A percentile compares a stretch with the other conserved stretches of the same genome.
Evolutionary conservation across 2,113 vertebrate species (phyloP).

Genomic region (Carassius gibelio): DNA sequence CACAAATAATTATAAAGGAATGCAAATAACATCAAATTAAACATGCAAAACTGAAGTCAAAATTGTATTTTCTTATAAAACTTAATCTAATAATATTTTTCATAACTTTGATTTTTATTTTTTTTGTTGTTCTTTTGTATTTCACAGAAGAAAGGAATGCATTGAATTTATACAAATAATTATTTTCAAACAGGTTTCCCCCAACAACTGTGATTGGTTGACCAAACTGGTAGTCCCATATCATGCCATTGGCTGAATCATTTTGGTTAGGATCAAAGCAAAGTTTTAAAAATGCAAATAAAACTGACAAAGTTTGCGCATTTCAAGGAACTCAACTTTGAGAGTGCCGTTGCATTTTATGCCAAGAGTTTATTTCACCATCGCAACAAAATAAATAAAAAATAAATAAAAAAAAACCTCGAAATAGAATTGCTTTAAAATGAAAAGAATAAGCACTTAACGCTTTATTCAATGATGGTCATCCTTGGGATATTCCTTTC

Average conservation of each 20-base stretch:
- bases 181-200: constrained; percentile 1
- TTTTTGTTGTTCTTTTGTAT: neutral
- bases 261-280: neutral
- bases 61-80: neutral
- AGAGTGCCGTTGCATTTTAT: constrained; percentile 12
- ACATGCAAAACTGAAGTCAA: neutral
- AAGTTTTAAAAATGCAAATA: neutral
- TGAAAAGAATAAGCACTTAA: neutral
- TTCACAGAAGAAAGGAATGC: neutral
- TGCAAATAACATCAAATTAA: neutral
- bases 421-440: constrained; percentile 6
- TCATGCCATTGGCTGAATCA: too few species aligned
- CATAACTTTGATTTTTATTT: neutral
- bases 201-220: neutral
- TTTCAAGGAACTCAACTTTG: constrained; percentile 30
- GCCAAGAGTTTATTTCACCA: neutral
- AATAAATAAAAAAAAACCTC: neutral
- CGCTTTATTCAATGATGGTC: neutral
- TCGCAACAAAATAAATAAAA: too few species aligned
- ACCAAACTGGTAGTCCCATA: neutral
- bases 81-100: neutral
- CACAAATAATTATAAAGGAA: too few species aligned
- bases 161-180: neutral
- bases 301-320: neutral
- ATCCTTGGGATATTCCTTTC: constrained; percentile 3